A percentile compares a stretch with the other conserved stretches of the same genome.
phyloP scores from a whole-genome alignment of 2,113 vertebrate species.

The Elaphurus davidianus region DNA sequence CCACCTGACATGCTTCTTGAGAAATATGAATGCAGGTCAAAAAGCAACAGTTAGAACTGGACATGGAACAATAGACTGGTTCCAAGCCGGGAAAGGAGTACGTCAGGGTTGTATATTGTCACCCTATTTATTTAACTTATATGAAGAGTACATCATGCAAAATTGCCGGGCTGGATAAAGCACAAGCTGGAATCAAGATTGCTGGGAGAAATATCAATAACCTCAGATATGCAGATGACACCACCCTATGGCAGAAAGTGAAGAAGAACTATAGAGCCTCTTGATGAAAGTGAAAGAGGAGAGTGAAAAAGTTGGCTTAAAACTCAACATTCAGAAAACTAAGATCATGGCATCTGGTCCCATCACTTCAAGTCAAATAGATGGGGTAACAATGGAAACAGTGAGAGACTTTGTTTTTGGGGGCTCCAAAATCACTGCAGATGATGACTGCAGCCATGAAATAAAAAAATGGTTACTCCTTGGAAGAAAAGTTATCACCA shows the following conservation, averaged over 20 bases:
- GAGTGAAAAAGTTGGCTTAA: not conserved
- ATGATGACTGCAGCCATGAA: not conserved
- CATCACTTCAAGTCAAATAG: not conserved
- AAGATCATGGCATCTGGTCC: not conserved
- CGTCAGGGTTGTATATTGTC: not conserved
- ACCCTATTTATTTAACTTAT: not conserved
- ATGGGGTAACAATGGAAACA: not conserved
- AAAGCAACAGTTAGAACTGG: not conserved
- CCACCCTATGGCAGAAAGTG: not conserved
- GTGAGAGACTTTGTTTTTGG: not conserved
- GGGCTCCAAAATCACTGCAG: not conserved
- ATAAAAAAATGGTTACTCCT: not conserved
- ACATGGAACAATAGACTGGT: not conserved
- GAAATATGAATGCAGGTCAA: not conserved
- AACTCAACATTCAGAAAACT: not conserved
- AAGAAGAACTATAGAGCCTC: not conserved
- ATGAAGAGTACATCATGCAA: not conserved
- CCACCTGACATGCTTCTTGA: not conserved
- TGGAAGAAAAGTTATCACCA: not conserved
- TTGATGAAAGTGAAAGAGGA: not conserved
- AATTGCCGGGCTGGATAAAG: not conserved
- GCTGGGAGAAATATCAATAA: not conserved
- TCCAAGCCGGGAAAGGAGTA: not conserved
- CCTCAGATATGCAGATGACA: not conserved
- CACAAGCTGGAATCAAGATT: not conserved